Conservation (phyloP, 2,113 vertebrate genomes). For the Hucho hucho region DNA sequence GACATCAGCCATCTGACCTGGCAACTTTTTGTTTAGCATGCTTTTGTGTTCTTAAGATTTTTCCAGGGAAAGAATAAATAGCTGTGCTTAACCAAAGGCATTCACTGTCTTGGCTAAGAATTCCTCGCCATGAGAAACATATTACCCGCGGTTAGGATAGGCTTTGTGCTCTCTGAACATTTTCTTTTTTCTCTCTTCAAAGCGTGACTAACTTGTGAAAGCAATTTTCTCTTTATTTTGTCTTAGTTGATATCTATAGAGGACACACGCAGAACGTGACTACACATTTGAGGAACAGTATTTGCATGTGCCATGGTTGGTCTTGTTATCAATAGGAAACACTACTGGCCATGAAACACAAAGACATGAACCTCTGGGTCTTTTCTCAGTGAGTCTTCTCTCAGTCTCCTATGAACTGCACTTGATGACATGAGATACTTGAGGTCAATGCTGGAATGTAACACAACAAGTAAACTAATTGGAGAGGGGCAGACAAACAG, state of each 20-base stretch:
- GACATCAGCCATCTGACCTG: conserved; percentile 48
- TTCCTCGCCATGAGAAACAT: conserved; percentile 62
- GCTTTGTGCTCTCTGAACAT: conserved; percentile 47
- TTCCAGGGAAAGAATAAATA: conserved; percentile 68
- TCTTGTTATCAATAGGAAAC: conserved; percentile 10
- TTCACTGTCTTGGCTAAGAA: conserved; percentile 54
- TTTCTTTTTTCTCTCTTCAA: conserved; percentile 19
- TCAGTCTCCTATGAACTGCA: not conserved
- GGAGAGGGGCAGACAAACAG: not conserved
- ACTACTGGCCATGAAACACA: not conserved
- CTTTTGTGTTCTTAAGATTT: conserved; percentile 59
- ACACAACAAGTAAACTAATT: conserved; percentile 17
- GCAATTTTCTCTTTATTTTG: conserved; percentile 24
- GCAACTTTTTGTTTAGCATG: conserved; percentile 47
- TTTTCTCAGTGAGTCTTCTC: not conserved
- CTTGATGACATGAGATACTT: not conserved
- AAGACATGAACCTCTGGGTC: not conserved
- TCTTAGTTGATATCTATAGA: conserved; percentile 5
- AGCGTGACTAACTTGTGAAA: conserved; percentile 40
- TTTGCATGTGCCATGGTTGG: conserved; percentile 1
- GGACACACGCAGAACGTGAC: not conserved
- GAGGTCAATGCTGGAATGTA: conserved; percentile 29
- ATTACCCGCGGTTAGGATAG: conserved; percentile 55
- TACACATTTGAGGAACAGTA: conserved; percentile 3
- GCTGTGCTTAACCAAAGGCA: conserved; percentile 62